Evolutionary conservation across 1,140 invertebrate species (phyloP).

Genomic region (Helicoverpa armigera): DNA sequence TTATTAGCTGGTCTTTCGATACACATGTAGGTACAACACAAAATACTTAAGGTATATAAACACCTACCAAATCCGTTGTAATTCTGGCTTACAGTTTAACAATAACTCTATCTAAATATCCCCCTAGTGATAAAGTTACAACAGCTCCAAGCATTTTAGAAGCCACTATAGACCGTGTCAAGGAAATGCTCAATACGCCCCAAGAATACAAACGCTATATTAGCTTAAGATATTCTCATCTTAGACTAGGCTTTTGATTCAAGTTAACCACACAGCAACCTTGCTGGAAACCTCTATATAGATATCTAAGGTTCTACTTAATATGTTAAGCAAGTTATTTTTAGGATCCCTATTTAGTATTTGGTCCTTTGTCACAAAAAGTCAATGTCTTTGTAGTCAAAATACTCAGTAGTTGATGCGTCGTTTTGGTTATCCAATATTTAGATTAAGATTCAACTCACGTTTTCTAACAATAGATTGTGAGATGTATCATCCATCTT

Average conservation of each 20-base stretch:
- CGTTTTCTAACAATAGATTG: constrained; percentile 20
- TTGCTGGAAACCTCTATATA: constrained; percentile 12
- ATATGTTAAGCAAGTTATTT: neutral
- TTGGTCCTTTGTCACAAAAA: neutral
- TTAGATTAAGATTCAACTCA: constrained; percentile 3
- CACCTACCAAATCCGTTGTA: neutral
- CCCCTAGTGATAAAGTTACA: constrained; percentile 8
- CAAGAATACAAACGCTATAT: constrained; percentile 41
- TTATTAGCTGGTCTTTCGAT: too few species aligned
- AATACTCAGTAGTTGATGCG: neutral
- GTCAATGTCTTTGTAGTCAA: too few species aligned
- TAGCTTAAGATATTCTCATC: constrained; percentile 43
- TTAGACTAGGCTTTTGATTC: constrained; percentile 30
- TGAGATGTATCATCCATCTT: constrained; percentile 12
- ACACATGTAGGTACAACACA: too few species aligned
- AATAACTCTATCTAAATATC: neutral
- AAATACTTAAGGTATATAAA: too few species aligned
- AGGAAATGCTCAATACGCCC: constrained; percentile 27
- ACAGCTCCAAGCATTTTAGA: constrained; percentile 20
- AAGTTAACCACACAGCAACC: constrained; percentile 33
- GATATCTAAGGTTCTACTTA: constrained; percentile 19
- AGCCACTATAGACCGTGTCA: constrained; percentile 41
- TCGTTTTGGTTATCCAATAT: neutral
- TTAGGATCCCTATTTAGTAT: neutral
- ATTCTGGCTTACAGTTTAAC: neutral